A percentile compares a stretch with the other conserved stretches of the same genome.
phyloP scores from a whole-genome alignment of 2,888 invertebrate genomes.

The Cheilosia vernalis region DNA sequence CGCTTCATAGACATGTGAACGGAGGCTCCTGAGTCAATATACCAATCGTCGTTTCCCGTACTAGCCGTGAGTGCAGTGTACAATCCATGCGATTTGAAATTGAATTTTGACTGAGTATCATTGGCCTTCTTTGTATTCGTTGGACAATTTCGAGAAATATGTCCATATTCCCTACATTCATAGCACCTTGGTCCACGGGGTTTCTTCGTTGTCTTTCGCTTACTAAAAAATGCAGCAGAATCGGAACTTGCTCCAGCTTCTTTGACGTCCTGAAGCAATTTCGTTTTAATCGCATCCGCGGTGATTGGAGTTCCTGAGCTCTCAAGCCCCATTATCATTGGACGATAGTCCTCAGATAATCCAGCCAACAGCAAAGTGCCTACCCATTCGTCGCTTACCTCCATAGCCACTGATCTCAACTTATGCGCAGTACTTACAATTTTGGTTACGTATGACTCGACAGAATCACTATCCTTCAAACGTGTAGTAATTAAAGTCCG shows the following conservation, averaged over 20 bases:
- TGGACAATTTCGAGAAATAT: conserved; percentile 38
- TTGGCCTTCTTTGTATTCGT: not conserved
- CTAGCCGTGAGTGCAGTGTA: not conserved
- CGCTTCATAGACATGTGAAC: not conserved
- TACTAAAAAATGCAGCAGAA: not conserved
- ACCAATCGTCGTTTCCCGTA: not conserved
- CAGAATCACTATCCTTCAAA: conserved; percentile 75
- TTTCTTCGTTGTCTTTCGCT: not conserved
- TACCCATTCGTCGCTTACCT: conserved; percentile 14
- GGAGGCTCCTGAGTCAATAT: not conserved
- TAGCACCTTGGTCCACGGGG: conserved; percentile 25
- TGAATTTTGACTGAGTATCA: not conserved
- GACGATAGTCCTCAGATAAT: no score
- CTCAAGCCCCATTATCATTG: no score
- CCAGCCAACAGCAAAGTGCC: no score
- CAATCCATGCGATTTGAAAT: not conserved
- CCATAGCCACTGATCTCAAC: conserved; percentile 74
- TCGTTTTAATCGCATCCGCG: no score
- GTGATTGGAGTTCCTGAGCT: no score
- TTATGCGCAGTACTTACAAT: conserved; percentile 77
- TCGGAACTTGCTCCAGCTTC: not conserved
- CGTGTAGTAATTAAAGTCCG: conserved; percentile 71
- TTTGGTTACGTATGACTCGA: conserved; percentile 77
- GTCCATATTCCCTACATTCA: conserved; percentile 19
- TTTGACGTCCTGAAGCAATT: conserved; percentile 69